These are phyloP conservation scores for Aphaenogaster ashmeadi DNA, from an alignment of 1,140 invertebrate species.

Conservation along the genomic window DNA sequence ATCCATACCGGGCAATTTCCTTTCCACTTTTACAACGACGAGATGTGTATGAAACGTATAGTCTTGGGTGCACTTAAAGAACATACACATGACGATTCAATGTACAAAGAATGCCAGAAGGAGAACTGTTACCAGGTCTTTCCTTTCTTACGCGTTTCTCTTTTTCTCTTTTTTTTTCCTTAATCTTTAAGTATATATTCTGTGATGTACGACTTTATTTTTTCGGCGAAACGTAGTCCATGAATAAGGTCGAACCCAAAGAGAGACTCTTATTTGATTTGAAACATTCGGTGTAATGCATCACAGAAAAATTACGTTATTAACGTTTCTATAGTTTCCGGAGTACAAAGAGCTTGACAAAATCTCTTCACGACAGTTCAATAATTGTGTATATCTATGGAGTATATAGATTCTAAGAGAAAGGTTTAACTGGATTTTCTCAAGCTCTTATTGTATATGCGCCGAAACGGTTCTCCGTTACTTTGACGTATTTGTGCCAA, in stretches of 20 bases:
- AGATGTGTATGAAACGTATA: slow-evolving; percentile 29
- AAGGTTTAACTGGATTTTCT: slow-evolving; percentile 40
- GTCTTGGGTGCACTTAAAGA: slow-evolving; percentile 42
- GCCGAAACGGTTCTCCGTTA: slow-evolving; percentile 46
- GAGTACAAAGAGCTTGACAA: slow-evolving; percentile 50
- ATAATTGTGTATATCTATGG: slow-evolving; percentile 11
- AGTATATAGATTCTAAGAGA: background rate
- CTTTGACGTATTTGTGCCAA: slow-evolving; percentile 66
- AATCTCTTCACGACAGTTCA: slow-evolving; percentile 20
- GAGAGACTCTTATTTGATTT: slow-evolving; percentile 41
- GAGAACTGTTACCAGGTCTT: slow-evolving; percentile 61
- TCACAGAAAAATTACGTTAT: slow-evolving; percentile 45
- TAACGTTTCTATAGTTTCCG: slow-evolving; percentile 6
- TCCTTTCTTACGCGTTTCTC: slow-evolving; percentile 35
- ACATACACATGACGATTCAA: slow-evolving; percentile 47
- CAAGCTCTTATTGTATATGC: slow-evolving; percentile 34
- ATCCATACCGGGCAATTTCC: slow-evolving; percentile 21
- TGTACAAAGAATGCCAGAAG: slow-evolving; percentile 61
- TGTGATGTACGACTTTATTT: slow-evolving; percentile 56
- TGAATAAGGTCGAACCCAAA: slow-evolving; percentile 27
- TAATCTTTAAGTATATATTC: slow-evolving; percentile 46
- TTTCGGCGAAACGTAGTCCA: slow-evolving; percentile 21
- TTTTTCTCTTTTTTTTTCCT: slow-evolving; percentile 3
- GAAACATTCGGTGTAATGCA: slow-evolving; percentile 23
- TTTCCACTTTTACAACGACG: slow-evolving; percentile 53